Conservation (phyloP, 1,140 invertebrate species). For the Drosophila lini region DNA sequence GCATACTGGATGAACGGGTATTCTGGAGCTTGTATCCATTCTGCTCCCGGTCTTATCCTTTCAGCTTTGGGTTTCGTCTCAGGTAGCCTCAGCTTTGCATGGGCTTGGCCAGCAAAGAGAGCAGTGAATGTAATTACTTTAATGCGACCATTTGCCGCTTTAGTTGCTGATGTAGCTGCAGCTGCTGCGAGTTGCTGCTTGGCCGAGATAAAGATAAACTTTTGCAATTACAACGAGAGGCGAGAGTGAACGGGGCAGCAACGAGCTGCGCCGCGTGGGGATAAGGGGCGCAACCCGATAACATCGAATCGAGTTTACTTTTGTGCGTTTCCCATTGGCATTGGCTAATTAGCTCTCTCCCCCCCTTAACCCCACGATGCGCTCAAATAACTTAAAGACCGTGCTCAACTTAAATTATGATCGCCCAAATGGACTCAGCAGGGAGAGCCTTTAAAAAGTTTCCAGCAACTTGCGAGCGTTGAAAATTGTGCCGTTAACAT, state of each 20-base stretch:
- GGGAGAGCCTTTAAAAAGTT: conserved; percentile 54
- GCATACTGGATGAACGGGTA: background rate
- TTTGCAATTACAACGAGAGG: conserved; percentile 78
- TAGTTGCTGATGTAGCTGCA: conserved; percentile 44
- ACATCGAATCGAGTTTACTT: conserved; percentile 76
- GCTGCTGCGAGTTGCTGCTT: conserved; percentile 56
- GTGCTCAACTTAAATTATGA: conserved; percentile 47
- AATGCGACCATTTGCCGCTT: conserved; percentile 78
- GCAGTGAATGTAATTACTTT: conserved; percentile 78
- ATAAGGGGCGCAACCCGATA: conserved; percentile 65
- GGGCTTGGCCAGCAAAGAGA: conserved; percentile 21
- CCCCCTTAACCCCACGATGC: background rate
- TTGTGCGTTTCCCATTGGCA: conserved; percentile 57
- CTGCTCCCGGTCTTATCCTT: background rate
- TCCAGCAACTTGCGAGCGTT: conserved; percentile 35
- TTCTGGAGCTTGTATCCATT: background rate
- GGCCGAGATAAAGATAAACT: conserved; percentile 80
- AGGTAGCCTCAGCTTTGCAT: conserved; percentile 33
- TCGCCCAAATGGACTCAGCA: conserved; percentile 45
- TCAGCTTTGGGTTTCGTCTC: conserved; percentile 14
- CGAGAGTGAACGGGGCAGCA: conserved; percentile 66
- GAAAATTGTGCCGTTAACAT: conserved; percentile 53
- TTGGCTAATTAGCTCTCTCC: conserved; percentile 55
- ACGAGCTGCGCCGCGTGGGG: conserved; percentile 32
- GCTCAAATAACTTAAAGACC: conserved; percentile 55